Base-by-base conservation (phyloP, 2,797 vertebrate species). In the Pachyuromys duprasi region DNA sequence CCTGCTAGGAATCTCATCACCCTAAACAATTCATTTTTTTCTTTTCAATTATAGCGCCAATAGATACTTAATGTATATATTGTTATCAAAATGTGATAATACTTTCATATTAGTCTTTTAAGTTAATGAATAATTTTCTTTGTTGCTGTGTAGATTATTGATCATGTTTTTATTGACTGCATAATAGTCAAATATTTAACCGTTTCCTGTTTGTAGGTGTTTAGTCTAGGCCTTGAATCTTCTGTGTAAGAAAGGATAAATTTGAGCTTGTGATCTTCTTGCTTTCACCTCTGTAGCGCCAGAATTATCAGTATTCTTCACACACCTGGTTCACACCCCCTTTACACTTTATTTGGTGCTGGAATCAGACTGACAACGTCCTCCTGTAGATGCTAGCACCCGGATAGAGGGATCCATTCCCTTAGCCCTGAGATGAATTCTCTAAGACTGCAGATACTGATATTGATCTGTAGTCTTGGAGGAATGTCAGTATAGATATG, bases 11-110 rank as follows among this genome's bases (percentile, higher is more conserved):
- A 87, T 70, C 53, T 49, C 26, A 83, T 36, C 15, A 91, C 39
- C 18, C 28, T 91, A 36, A 28, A 53, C 55, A 45, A 74, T 84
- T 60, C n/a, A 49, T 42, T 70, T 70, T 83, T 94, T 36, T 36
- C 78, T 62, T 75, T 96, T 90, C 57, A 72, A 45, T 90, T 49
- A 88, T 86, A 87, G 11, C n/a, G 89, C 55, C 93, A 67, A 45
- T 42, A 12, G 15, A 67, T 81, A 72, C 42, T 89, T 87, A 83
- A 65, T 82, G 69, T 93, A 28, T 96, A 63, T 15, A 24, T 81
- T 82, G 11, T 89, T 89, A n/a, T 60, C 49, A 72, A 49, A 74
- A 62, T 80, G 28, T 94, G 45, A 83, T 39, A 74, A 3, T n/a
- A 67, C 80, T 57, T 97, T 76, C 69, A 3, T 88, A 31, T 87